phyloP scores from a whole-genome alignment of 2,888 invertebrate species.

The Chymomyza amoena region DNA sequence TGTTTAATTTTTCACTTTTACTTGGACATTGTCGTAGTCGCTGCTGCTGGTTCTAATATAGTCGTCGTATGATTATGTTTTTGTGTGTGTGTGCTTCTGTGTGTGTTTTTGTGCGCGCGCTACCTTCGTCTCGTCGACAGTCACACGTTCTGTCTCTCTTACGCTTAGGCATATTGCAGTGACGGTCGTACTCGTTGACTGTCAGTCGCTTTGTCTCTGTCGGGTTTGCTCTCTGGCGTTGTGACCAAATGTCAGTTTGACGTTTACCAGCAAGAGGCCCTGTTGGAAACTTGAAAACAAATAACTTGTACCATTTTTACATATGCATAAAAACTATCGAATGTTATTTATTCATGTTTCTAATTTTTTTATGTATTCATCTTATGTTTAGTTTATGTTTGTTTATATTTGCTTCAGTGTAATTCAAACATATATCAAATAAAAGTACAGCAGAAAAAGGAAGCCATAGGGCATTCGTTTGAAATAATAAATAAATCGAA shows the following conservation, averaged over 20 bases:
- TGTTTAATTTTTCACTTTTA: slow-evolving; percentile 58
- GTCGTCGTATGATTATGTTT: background rate
- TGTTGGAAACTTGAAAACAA: slow-evolving; percentile 39
- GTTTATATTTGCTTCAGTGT: too few relatives aligned
- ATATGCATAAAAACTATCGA: background rate
- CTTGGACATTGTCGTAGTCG: slow-evolving; percentile 61
- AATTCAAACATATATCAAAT: too few relatives aligned
- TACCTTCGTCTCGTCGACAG: slow-evolving; percentile 53
- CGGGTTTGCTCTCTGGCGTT: slow-evolving; percentile 60
- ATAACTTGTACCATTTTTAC: background rate
- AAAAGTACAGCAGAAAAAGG: too few relatives aligned
- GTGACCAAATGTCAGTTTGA: slow-evolving; percentile 61
- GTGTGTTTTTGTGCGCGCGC: slow-evolving; percentile 46
- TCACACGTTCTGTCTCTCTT: slow-evolving; percentile 58
- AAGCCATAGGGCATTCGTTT: too few relatives aligned
- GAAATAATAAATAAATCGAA: too few relatives aligned
- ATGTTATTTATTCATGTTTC: background rate
- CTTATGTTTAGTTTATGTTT: too few relatives aligned
- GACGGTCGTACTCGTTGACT: slow-evolving; percentile 30
- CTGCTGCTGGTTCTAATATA: slow-evolving; percentile 33
- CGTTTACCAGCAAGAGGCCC: slow-evolving; percentile 49
- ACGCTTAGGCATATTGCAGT: slow-evolving; percentile 32
- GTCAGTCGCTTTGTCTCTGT: slow-evolving; percentile 42
- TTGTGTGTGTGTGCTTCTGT: slow-evolving; percentile 23
- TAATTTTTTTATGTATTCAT: background rate